phyloP scores from a whole-genome alignment of 2,113 vertebrate species.

The Cercocebus atys region DNA sequence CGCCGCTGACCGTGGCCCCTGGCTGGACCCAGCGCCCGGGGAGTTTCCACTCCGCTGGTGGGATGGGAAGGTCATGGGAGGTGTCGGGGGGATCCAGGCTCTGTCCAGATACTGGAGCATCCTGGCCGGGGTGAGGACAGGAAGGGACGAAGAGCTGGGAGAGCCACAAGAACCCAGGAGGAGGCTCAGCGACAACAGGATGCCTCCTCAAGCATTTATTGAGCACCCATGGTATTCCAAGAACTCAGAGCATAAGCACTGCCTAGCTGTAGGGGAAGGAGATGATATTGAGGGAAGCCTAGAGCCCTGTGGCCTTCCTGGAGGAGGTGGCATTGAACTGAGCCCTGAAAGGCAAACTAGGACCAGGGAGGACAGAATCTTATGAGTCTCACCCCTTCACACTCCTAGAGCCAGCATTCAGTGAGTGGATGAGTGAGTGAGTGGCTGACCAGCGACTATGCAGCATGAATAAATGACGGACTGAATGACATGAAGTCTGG shows the following conservation, averaged over 20 bases:
- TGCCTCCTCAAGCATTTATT: neutral
- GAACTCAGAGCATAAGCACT: neutral
- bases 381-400: neutral
- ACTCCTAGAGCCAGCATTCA: neutral
- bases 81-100: neutral
- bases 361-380: neutral
- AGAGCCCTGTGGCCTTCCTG: neutral
- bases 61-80: neutral
- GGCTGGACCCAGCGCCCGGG: neutral
- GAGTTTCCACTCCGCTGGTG: slow-evolving; percentile 20
- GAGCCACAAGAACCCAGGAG: neutral
- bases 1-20: neutral
- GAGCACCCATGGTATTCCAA: neutral
- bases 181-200: neutral
- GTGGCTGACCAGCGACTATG: neutral
- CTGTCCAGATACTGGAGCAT: neutral
- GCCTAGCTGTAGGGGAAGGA: too few species aligned
- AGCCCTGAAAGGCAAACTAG: neutral
- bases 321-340: neutral
- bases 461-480: neutral
- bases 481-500: neutral
- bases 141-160: neutral
- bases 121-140: neutral
- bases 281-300: neutral
- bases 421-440: neutral